These are phyloP conservation scores for Iguana delicatissima DNA, from an alignment of 2,797 vertebrate genomes.

Conservation along the genomic window DNA sequence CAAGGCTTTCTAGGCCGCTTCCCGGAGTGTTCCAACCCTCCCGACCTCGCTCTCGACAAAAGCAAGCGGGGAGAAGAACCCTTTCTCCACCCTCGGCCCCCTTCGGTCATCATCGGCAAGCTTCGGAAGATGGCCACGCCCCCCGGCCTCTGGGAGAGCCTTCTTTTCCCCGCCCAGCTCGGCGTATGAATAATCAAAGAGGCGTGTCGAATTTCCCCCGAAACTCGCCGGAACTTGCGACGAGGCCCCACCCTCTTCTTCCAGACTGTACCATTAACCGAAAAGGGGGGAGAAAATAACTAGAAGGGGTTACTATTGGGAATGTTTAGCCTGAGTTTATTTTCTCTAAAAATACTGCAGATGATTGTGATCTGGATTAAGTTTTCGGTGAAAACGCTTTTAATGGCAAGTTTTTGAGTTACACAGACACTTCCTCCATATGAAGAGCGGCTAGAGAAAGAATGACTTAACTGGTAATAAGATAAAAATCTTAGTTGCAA, in stretches of 20 bases:
- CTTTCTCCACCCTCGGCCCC: not conserved
- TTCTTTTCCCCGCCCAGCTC: not conserved
- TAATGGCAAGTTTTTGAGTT: too few relatives aligned
- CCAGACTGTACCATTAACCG: slow-evolving; percentile 7
- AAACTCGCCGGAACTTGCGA: not conserved
- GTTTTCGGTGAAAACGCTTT: too few relatives aligned
- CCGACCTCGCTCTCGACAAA: not conserved
- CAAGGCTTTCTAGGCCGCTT: slow-evolving; percentile 37
- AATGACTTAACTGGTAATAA: too few relatives aligned
- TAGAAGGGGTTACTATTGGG: too few relatives aligned
- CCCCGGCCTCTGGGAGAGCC: not conserved
- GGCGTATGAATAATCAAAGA: slow-evolving; percentile 14
- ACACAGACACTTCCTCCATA: too few relatives aligned
- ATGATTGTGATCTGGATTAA: too few relatives aligned
- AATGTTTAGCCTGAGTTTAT: too few relatives aligned
- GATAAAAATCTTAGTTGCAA: too few relatives aligned
- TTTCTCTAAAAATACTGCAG: too few relatives aligned
- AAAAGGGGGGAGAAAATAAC: not conserved
- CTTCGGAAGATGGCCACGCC: not conserved
- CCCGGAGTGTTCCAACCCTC: not conserved
- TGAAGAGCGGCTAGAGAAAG: too few relatives aligned
- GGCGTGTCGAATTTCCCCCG: not conserved
- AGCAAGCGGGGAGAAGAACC: not conserved
- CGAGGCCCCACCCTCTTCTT: not conserved
- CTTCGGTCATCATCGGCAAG: slow-evolving; percentile 10